These are phyloP conservation scores for Zosterops pallidus DNA, from an alignment of 2,113 vertebrate species.

Conservation along the genomic window DNA sequence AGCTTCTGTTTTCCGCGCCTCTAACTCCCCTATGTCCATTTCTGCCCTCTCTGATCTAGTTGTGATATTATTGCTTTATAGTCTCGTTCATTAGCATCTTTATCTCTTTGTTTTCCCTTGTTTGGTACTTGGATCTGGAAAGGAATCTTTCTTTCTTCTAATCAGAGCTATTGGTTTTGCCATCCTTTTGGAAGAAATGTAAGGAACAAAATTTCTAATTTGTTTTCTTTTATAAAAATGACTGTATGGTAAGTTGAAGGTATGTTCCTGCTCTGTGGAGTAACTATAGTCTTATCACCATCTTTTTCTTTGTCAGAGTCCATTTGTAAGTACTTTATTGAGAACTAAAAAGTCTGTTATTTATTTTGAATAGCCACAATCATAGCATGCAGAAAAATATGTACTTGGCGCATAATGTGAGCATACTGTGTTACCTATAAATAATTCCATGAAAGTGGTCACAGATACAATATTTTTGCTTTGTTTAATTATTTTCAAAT, in stretches of 20 bases:
- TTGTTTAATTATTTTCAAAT: background rate
- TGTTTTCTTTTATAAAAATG: background rate
- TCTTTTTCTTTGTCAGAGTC: background rate
- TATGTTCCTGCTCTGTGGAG: background rate
- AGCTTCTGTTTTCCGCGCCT: background rate
- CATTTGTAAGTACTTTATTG: background rate
- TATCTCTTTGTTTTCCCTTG: background rate
- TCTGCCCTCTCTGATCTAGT: background rate
- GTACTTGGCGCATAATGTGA: background rate
- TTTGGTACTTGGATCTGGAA: background rate
- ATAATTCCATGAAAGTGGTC: background rate
- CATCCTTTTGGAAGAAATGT: background rate
- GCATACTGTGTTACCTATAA: background rate
- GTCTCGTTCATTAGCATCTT: background rate
- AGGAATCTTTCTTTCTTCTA: background rate
- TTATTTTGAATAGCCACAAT: background rate
- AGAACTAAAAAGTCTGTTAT: background rate
- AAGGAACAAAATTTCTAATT: background rate
- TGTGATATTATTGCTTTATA: background rate
- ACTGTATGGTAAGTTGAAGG: background rate
- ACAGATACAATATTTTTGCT: background rate
- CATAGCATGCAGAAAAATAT: background rate
- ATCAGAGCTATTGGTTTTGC: background rate
- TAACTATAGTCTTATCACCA: background rate
- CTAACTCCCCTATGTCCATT: fast-evolving